Base-by-base conservation (phyloP, 2,113 vertebrate genomes). In the Gambusia holbrooki region DNA sequence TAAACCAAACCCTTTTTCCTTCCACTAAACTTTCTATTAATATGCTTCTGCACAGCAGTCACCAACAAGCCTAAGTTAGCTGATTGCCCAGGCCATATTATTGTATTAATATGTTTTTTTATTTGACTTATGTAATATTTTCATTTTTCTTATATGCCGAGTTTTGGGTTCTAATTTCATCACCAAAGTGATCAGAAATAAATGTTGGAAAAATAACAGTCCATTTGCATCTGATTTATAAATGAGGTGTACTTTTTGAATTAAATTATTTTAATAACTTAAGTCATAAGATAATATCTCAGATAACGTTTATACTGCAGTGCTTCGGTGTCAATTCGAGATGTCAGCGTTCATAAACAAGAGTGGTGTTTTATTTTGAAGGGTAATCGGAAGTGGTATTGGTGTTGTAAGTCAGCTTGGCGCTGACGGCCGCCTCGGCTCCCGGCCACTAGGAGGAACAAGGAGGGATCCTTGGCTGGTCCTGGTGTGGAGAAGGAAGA, bases 371-470 rank as follows among this genome's bases (percentile, higher is more conserved):
- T 90, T 86, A 86, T 48, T 84, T 85, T 77, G 54, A 84, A 66
- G 10, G 12, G 0, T 0, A 0, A 28, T 79, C 54, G 88, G 90
- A 86, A 71, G 51, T 65, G 0, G 19, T 12, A 0, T 7, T 4
- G 3, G 11, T 5, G 3, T 27, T 5, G 4, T 9, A 8, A 11
- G 13, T 0, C 0, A 11, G 3, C 30, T 66, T 69, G 37, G 14
- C 19, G 69, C 29, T 7, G 9, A 5, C 3, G 51, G 35, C 33
- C 15, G 66, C 30, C 88, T 85, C 86, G 40, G 76, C 91, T 91
- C 91, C 93, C 87, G 42, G 80, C 91, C 94, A 68, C 89, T 90
- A 92, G 93, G 93, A 83, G 94, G 92, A 90, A 91, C 90, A 81
- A 69, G 85, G 82, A 88, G 87, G 86, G 87, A 77, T 76, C 88